Evolutionary conservation across 2,888 invertebrate species (phyloP).

Genomic region (Deilephila porcellus): DNA sequence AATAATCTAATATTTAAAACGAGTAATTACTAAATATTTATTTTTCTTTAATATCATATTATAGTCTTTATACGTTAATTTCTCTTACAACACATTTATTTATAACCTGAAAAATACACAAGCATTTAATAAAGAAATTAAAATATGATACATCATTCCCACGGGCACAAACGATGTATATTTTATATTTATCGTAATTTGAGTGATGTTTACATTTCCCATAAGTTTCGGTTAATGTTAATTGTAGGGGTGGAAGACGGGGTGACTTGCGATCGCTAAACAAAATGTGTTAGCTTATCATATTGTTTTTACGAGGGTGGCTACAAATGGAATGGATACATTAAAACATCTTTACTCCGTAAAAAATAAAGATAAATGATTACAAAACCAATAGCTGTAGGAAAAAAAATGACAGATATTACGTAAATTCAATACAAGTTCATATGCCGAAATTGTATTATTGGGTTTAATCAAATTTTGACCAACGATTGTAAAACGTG

Average conservation of each 20-base stretch:
- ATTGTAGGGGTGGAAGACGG: constrained; percentile 53
- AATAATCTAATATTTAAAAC: no score
- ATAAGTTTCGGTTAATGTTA: constrained; percentile 74
- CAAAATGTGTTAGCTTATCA: constrained; percentile 23
- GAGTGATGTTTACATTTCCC: constrained; percentile 81
- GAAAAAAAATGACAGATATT: no score
- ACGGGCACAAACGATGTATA: constrained; percentile 58
- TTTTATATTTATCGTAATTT: constrained; percentile 69
- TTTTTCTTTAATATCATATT: no score
- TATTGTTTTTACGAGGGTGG: background rate
- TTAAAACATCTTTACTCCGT: background rate
- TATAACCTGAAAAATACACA: background rate
- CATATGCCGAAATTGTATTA: no score
- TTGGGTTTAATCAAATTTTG: no score
- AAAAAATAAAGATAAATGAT: constrained; percentile 5
- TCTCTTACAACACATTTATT: no score
- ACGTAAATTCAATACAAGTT: no score
- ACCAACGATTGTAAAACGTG: no score
- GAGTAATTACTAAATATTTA: no score
- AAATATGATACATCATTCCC: constrained; percentile 48
- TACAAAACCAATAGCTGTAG: background rate
- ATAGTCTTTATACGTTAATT: no score
- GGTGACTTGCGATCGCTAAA: constrained; percentile 30
- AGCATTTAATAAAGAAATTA: background rate
- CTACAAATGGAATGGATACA: constrained; percentile 13